Evolutionary conservation across 2,113 vertebrate genomes (phyloP).

Genomic region (Camelus bactrianus): DNA sequence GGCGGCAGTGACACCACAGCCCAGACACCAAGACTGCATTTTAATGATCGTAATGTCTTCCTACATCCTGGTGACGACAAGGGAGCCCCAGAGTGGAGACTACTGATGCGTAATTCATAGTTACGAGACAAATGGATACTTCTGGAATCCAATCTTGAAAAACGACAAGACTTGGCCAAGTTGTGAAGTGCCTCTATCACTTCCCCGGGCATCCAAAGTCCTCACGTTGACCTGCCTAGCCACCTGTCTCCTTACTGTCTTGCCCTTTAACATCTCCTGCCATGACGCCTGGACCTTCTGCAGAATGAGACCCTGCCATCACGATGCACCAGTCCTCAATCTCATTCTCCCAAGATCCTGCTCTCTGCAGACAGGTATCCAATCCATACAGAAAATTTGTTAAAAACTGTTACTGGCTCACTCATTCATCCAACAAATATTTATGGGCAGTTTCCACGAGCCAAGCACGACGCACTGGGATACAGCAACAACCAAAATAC

Average conservation of each 20-base stretch:
- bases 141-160: background rate
- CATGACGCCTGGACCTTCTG: background rate
- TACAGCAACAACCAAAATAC: background rate
- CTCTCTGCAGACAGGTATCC: background rate
- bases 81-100: background rate
- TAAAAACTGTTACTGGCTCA: background rate
- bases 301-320: background rate
- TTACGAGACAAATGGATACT: background rate
- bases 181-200: background rate
- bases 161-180: background rate
- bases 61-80: background rate
- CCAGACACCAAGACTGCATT: background rate
- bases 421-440: background rate
- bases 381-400: background rate
- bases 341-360: background rate
- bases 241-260: background rate
- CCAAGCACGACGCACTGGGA: background rate
- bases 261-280: background rate
- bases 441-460: background rate
- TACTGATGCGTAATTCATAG: background rate
- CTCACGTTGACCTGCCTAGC: background rate
- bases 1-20: background rate
- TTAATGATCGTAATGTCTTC: background rate
- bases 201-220: background rate
- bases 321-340: background rate